phyloP scores from a whole-genome alignment of 2,113 vertebrate genomes.

The Felis chaus region DNA sequence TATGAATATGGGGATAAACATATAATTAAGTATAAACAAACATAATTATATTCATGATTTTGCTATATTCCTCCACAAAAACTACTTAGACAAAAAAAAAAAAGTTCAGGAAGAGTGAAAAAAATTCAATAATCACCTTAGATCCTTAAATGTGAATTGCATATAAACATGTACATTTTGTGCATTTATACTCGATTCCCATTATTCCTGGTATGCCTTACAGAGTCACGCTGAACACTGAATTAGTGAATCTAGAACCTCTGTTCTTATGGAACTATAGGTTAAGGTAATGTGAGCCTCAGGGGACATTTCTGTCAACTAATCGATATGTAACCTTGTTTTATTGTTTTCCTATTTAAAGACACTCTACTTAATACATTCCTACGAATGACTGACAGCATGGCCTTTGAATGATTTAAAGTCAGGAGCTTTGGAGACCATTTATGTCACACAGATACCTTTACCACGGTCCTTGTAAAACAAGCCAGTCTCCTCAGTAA shows the following conservation, averaged over 20 bases:
- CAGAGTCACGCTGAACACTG: background rate
- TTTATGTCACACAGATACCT: background rate
- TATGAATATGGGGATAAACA: background rate
- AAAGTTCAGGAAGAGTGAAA: background rate
- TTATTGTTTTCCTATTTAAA: background rate
- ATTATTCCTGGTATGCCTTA: background rate
- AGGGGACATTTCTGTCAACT: background rate
- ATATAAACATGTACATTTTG: background rate
- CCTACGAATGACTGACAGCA: background rate
- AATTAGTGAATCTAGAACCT: background rate
- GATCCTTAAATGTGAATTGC: background rate
- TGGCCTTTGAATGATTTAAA: background rate
- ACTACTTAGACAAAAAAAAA: background rate
- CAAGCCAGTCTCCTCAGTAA: background rate
- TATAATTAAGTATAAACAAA: background rate
- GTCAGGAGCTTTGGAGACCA: background rate
- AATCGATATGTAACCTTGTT: background rate
- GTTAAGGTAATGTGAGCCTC: background rate
- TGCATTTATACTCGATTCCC: background rate
- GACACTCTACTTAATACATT: background rate
- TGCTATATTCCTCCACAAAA: background rate
- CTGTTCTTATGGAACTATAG: background rate
- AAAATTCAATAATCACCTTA: background rate
- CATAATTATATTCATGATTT: background rate
- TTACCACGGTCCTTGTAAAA: background rate